Evolutionary conservation across 1,140 invertebrate species (phyloP), one percentile per base, ranked within the genome.

Genomic region (Tribolium madens): DNA sequence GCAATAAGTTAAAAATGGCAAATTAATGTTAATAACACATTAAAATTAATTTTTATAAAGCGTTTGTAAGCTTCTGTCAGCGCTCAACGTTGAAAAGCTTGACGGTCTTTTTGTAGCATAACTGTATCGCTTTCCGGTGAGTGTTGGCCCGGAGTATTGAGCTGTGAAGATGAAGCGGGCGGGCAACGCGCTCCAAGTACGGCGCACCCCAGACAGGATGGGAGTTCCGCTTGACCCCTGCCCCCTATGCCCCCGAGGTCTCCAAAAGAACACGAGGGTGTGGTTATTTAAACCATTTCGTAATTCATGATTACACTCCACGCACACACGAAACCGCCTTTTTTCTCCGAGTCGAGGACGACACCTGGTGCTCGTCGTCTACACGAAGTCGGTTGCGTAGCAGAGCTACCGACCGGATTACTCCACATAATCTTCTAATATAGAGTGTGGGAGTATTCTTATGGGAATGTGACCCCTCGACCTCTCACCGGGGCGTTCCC

Each of bases 361-460:
- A 26, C 57, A 64, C 57, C 14, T 64, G 57, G 57, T 31, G 57
- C 10, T 64, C 57, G 10, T n/a, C 17, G 3, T 9, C 57, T 12
- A 2, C n/a, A 33, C 26, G 1, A 10, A 9, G 9, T 10, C 36
- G 36, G 52, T 73, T 73, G 71, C 42, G 42, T 17, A 71, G 33
- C 13, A 0, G 57, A 21, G 57, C 68, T 71, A 53, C 71, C 48
- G 71, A 50, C 33, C 47, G 74, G 33, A 73, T 78, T 81, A 80
- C 79, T 79, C 79, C 76, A 81, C 72, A 80, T 78, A 81, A 76
- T 78, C 72, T 76, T 79, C 76, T 83, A 83, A 84, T 85, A 82
- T 83, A 73, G 80, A 84, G 81, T 85, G 84, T 84, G 84, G 83
- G 84, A 85, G 80, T 84, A 82, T 85, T 85, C 84, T 83, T 84